These are phyloP conservation scores for Euwallacea fornicatus DNA, from an alignment of 1,140 invertebrate species.

Conservation along the genomic window DNA sequence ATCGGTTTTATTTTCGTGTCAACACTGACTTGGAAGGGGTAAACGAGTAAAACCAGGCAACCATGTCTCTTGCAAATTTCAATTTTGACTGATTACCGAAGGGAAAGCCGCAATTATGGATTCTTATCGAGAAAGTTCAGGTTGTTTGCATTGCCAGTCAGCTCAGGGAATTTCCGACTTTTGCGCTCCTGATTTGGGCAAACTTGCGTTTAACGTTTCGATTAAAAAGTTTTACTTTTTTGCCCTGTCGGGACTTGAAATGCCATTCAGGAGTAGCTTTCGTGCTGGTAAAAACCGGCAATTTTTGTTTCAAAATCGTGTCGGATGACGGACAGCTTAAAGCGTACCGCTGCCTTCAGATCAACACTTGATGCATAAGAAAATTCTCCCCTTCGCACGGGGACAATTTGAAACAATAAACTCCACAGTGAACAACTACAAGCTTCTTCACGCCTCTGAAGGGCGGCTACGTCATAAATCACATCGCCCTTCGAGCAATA, in stretches of 20 bases:
- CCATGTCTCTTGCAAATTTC: constrained; percentile 27
- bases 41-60: constrained; percentile 2
- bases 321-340: no score
- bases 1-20: constrained; percentile 26
- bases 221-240: constrained; percentile 20
- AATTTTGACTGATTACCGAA: constrained; percentile 36
- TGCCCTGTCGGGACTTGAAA: background rate
- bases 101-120: constrained; percentile 32
- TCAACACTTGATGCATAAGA: no score
- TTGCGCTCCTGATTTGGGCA: constrained; percentile 8
- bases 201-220: constrained; percentile 20
- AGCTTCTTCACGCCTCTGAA: background rate
- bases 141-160: constrained; percentile 27
- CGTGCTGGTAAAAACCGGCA: no score
- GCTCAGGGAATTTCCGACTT: constrained; percentile 12
- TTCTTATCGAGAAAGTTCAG: constrained; percentile 32
- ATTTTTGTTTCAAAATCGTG: no score
- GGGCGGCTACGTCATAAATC: constrained; percentile 9
- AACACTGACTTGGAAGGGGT: constrained; percentile 11
- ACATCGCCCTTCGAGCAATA: background rate
- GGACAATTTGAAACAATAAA: no score
- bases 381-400: no score
- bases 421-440: no score
- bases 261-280: background rate
- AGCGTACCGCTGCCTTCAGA: no score